Percentiles rank a stretch among this genome's conserved stretches.
Evolutionary conservation across 2,888 invertebrate species (phyloP).

Genomic region (Ernsta delagoae): DNA sequence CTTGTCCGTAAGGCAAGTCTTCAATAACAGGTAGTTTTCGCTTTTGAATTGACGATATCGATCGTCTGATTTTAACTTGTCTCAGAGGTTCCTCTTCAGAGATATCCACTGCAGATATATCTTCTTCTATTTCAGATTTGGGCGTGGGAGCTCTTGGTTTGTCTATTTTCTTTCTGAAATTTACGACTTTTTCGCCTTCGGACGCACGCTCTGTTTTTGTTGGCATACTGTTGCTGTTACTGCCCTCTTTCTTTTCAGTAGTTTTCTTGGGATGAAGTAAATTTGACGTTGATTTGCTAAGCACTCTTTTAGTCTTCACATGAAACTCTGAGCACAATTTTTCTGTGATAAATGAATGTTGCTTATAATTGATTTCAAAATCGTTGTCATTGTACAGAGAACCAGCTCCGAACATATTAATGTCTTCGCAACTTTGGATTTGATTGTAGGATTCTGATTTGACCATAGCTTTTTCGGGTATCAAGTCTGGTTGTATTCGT

Average conservation of each 20-base stretch:
- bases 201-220: conserved; percentile 73
- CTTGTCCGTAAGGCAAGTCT: conserved; percentile 89
- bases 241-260: conserved; percentile 78
- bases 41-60: conserved; percentile 82
- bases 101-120: conserved; percentile 69
- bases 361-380: conserved; percentile 82
- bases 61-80: conserved; percentile 80
- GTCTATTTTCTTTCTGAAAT: conserved; percentile 79
- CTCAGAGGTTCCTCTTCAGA: conserved; percentile 72
- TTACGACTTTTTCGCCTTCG: conserved; percentile 69
- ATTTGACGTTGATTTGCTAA: conserved; percentile 87
- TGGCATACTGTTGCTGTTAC: conserved; percentile 80
- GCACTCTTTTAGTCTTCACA: conserved; percentile 87
- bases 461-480: conserved; percentile 78
- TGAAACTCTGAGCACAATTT: conserved; percentile 89
- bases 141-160: conserved; percentile 80
- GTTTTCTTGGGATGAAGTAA: conserved; percentile 85
- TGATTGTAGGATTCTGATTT: conserved; percentile 82
- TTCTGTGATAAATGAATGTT: conserved; percentile 88
- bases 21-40: conserved; percentile 84
- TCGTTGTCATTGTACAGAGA: conserved; percentile 84
- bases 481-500: conserved; percentile 81
- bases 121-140: conserved; percentile 72
- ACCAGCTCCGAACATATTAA: conserved; percentile 82
- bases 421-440: conserved; percentile 82